Evolutionary conservation across 2,797 vertebrate species (phyloP).

Genomic region (Pitangus sulphuratus): DNA sequence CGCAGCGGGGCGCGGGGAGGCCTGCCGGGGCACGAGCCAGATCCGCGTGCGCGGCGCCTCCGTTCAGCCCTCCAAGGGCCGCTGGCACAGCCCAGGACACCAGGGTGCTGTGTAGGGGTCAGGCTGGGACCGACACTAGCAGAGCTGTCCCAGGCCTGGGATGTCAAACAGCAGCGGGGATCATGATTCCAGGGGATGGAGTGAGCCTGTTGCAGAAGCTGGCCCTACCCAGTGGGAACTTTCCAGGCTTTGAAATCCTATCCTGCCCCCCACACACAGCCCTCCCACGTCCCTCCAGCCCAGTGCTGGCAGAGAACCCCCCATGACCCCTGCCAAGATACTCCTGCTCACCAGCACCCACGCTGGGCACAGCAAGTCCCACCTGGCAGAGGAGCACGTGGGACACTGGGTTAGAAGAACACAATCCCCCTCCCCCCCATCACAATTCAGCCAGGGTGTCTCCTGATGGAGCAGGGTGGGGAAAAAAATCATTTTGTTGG

Average conservation of each 20-base stretch:
- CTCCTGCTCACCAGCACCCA: neutral
- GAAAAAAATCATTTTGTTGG: neutral
- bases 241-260: neutral
- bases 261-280: fast-evolving
- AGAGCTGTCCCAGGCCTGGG: neutral
- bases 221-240: neutral
- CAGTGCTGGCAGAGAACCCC: neutral
- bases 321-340: neutral
- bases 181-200: neutral
- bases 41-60: fast-evolving
- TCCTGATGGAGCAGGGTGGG: neutral
- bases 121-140: neutral
- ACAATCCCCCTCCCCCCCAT: neutral
- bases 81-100: fast-evolving
- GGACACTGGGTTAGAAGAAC: neutral
- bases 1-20: constrained; percentile 50
- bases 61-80: fast-evolving
- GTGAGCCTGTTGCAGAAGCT: fast-evolving
- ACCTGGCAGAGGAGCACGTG: neutral
- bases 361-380: neutral
- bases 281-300: neutral
- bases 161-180: fast-evolving
- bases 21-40: constrained; percentile 46
- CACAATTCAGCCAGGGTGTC: neutral
- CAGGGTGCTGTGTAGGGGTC: fast-evolving